Conservation (phyloP, 1,140 invertebrate genomes). For the Marisa cornuarietis region DNA sequence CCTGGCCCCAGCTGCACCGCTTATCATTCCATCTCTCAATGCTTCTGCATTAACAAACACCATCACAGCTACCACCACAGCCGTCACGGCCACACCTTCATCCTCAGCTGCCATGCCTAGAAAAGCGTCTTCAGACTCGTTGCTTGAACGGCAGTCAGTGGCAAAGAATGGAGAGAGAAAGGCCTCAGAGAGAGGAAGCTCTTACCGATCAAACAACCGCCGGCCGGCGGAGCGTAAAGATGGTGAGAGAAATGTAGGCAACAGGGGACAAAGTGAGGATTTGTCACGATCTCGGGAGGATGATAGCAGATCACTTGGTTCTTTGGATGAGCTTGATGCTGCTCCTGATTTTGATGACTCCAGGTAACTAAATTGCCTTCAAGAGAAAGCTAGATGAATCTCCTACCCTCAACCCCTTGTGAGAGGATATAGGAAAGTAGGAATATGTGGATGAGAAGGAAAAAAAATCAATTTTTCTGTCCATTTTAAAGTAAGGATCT, state of each 20-base stretch:
- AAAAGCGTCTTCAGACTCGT: neutral
- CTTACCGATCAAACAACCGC: neutral
- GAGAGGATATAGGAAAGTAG: no score
- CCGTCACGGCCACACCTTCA: conserved; percentile 12
- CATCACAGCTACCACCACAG: conserved; percentile 13
- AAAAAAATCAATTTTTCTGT: no score
- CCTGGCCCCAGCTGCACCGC: conserved; percentile 51
- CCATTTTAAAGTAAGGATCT: no score
- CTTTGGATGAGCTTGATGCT: conserved; percentile 36
- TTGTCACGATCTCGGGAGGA: conserved; percentile 23
- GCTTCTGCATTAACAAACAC: conserved; percentile 40
- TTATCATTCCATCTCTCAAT: conserved; percentile 27
- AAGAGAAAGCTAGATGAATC: no score
- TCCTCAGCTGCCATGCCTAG: conserved; percentile 7
- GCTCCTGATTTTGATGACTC: conserved; percentile 16
- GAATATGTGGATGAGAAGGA: no score
- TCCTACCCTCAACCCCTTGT: no score
- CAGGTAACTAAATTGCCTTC: neutral
- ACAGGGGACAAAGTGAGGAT: conserved; percentile 21
- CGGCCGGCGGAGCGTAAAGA: neutral
- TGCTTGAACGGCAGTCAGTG: conserved; percentile 1
- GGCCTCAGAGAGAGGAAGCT: neutral
- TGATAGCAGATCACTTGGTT: conserved; percentile 35
- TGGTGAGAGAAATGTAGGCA: neutral
- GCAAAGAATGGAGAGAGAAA: conserved; percentile 3